Evolutionary conservation across 2,888 invertebrate genomes (phyloP), one percentile per base, ranked within the genome.

Genomic region (Mycalesis mineus): DNA sequence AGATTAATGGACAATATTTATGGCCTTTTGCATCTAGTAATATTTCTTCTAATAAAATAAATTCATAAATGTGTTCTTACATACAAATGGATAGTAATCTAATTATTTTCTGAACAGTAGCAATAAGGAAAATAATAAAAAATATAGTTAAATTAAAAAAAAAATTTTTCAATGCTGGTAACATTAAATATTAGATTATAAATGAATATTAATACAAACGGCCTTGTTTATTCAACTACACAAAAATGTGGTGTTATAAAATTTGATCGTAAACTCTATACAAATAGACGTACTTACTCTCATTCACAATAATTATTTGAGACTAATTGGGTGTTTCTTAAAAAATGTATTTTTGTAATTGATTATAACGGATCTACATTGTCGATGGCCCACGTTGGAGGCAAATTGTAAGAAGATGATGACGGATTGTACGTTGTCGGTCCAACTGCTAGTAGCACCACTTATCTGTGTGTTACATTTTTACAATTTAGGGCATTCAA

Each of bases 1-100:
- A 54, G 61, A 55, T 55, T 61, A 63, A 48, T 40, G 31, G 11
- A 42, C 31, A 64, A 64, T 69, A 68, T 68, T 64, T 65, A 60
- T 49, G 59, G 56, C 60, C 58, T 65, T 57, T 47, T 31, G 37
- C 54, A 55, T 49, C 17, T 51, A 47, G 52, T 57, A 47, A 31
- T 33, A 33, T 17, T 45, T 33, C 29, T 14, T 15, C 14, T 33
- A 47, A 13, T 14, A 13, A 36, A 39, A 48, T 48, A 42, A 47
- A 55, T 54, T 53, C 44, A 39, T 48, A 52, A 60, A 64, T 60
- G 44, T 58, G 60, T 65, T 60, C 57, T 61, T 41, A 57, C 42
- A 17, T 49, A 48, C 14, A 51, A 48, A 31, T 51, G 8, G 39
- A 57, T 42, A 42, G 45, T 44, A 22, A 47, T 37, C 29, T 36